Conservation (phyloP, 2,888 invertebrate genomes). For the Arctia plantaginis region DNA sequence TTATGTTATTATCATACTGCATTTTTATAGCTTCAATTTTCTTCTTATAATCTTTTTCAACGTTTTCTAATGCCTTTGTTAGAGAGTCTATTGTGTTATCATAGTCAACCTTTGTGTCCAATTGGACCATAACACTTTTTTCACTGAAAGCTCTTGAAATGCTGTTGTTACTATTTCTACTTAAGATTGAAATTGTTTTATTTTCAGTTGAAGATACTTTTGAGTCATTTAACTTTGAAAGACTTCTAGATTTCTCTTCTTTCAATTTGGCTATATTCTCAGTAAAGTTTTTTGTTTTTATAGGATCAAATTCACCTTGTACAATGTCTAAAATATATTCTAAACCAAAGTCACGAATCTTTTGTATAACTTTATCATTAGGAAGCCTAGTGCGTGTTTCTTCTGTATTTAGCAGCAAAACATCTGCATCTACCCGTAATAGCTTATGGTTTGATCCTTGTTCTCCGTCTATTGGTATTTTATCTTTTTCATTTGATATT, state of each 20-base stretch:
- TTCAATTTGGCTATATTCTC: slow-evolving; percentile 35
- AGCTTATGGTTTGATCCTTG: slow-evolving; percentile 59
- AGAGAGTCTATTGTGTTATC: slow-evolving; percentile 68
- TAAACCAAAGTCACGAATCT: slow-evolving; percentile 58
- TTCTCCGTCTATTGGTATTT: slow-evolving; percentile 10
- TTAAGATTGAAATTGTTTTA: slow-evolving; percentile 47
- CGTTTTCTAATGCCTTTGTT: slow-evolving; percentile 67
- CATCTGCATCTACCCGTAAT: slow-evolving; percentile 61
- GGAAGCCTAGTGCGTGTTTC: slow-evolving; percentile 30
- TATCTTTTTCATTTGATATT: slow-evolving; percentile 20
- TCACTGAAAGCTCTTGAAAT: slow-evolving; percentile 48
- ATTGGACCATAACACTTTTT: slow-evolving; percentile 62
- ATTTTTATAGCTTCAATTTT: slow-evolving; percentile 80
- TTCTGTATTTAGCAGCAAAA: slow-evolving; percentile 54
- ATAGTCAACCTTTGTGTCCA: slow-evolving; percentile 64
- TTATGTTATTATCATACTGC: slow-evolving; percentile 85
- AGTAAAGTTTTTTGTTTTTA: slow-evolving; percentile 44
- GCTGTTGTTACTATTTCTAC: slow-evolving; percentile 46
- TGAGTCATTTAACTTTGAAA: slow-evolving; percentile 40
- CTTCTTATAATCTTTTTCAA: slow-evolving; percentile 74
- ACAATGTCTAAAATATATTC: slow-evolving; percentile 67
- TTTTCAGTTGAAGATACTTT: slow-evolving; percentile 47
- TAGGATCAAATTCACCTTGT: slow-evolving; percentile 56
- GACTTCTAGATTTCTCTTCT: slow-evolving; percentile 34
- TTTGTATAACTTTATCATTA: slow-evolving; percentile 27